Base-by-base conservation (phyloP, 2,113 vertebrate species). In the Percopsis transmontana region DNA sequence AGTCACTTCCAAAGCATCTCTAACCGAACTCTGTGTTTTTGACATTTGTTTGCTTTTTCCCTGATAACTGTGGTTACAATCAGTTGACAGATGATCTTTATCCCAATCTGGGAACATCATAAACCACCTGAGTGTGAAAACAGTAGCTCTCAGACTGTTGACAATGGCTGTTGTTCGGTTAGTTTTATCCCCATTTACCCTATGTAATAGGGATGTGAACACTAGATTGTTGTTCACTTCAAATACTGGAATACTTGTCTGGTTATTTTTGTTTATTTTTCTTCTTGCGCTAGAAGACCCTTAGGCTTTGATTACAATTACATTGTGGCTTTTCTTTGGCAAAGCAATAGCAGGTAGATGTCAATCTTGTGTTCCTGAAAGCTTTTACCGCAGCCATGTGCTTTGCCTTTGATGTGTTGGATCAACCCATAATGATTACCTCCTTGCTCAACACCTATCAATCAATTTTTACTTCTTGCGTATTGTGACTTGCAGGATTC, bases 401-500 rank as follows among this genome's bases (percentile, higher is more conserved):
- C 62, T 76, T 79, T 57, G 70, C 81, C 75, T 84, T 81, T 85
- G 76, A 77, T 84, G 74, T 82, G 52, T 76, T 47, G 66, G 45
- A 71, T 61, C 33, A 62, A 56, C 58, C 44, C 64, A 33, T 83
- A 75, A 82, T 83, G 59, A 86, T 85, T 82, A 72, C 56, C 50
- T 64, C 61, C 69, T 85, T 80, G 66, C 65, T 68, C 61, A 88
- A 85, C 64, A 72, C 66, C 72, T 76, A 76, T 68, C 80, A 82
- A 10, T 75, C 62, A 55, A 21, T 12, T 69, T 58, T 47, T 50
- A 42, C 14, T 19, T 67, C 39, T 63, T 39, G 62, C 79, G 56
- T 64, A 85, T 81, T 85, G 66, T 83, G 81, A 85, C 81, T 76
- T 85, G 79, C 72, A 84, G 73, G 71, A 73, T 66, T 71, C 12